Conservation (phyloP, 2,113 vertebrate genomes). For the Gulo gulo region DNA sequence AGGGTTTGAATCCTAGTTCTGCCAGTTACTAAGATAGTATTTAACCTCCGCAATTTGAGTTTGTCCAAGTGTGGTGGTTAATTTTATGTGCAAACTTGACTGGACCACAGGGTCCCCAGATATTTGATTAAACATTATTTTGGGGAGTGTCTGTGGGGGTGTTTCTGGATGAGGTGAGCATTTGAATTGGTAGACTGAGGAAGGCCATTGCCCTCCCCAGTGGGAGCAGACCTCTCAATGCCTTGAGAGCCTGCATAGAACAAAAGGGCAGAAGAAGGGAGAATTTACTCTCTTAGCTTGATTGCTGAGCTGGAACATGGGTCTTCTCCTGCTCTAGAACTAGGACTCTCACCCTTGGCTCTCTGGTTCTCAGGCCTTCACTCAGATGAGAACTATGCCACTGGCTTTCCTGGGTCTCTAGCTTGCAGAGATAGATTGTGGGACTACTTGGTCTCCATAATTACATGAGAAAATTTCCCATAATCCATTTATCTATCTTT, state of each 20-base stretch:
- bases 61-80: not conserved
- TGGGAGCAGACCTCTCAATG: not conserved
- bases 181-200: not conserved
- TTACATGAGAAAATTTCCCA: not conserved
- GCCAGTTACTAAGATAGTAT: not conserved
- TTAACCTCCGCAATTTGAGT: not conserved
- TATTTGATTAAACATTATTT: slow-evolving; percentile 1
- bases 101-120: not conserved
- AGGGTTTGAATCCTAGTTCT: not conserved
- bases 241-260: not conserved
- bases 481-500: not conserved
- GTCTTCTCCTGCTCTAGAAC: not conserved
- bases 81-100: not conserved
- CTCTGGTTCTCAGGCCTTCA: not conserved
- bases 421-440: not conserved
- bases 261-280: not conserved
- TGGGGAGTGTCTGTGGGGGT: not conserved
- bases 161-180: not conserved
- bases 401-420: not conserved
- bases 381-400: not conserved
- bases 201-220: not conserved
- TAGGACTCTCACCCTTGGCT: not conserved
- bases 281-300: not conserved
- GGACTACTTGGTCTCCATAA: not conserved
- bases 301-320: not conserved